Evolutionary conservation across 2,113 vertebrate species (phyloP).

Genomic region (Lycaon pictus): DNA sequence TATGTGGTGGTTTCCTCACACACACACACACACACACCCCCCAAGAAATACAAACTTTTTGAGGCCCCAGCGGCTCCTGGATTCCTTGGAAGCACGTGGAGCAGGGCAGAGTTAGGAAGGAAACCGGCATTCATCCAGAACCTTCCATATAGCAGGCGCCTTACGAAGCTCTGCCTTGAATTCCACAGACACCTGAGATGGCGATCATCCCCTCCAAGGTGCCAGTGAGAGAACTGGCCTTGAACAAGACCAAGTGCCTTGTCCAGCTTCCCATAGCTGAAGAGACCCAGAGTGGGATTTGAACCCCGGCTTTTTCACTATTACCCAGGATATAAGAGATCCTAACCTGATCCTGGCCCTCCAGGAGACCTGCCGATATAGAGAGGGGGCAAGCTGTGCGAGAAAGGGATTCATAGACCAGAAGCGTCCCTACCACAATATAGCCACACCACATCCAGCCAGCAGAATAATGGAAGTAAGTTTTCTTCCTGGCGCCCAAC

Average conservation of each 20-base stretch:
- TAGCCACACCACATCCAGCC: neutral
- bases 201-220: neutral
- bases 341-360: neutral
- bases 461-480: neutral
- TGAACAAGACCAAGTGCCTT: neutral
- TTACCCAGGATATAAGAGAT: neutral
- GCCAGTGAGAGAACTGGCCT: neutral
- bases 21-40: neutral
- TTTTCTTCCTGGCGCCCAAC: neutral
- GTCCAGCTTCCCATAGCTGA: neutral
- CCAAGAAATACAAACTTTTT: constrained; percentile 3
- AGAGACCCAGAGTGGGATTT: neutral
- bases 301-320: neutral
- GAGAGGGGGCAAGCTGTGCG: neutral
- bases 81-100: accelerated
- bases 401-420: too few species aligned
- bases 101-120: neutral
- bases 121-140: neutral
- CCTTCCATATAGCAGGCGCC: accelerated
- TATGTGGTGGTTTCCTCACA: constrained; percentile 54
- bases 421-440: neutral
- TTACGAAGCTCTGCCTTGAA: accelerated
- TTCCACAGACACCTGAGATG: neutral
- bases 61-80: neutral
- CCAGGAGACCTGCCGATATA: neutral